Percentiles rank a stretch among this genome's conserved stretches.
Conservation (phyloP, 2,113 vertebrate genomes). For the Dasyprocta punctata region DNA sequence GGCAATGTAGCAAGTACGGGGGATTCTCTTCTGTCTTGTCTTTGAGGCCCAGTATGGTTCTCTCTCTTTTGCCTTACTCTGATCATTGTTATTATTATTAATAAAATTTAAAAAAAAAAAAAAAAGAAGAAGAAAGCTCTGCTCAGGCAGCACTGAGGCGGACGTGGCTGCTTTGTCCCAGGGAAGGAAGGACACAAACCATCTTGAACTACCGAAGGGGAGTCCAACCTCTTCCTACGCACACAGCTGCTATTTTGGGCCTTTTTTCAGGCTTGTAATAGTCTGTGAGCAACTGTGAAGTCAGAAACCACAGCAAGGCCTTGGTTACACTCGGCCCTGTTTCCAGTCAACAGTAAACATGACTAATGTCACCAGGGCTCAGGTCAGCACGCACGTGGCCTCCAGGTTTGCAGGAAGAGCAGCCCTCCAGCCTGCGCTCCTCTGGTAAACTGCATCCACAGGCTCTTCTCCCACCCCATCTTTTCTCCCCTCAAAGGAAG, state of each 20-base stretch:
- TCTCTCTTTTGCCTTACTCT: too few relatives aligned
- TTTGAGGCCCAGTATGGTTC: too few relatives aligned
- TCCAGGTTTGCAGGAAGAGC: not conserved
- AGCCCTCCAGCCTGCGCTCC: not conserved
- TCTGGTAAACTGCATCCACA: not conserved
- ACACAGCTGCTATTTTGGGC: slow-evolving; percentile 53
- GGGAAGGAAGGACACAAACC: slow-evolving; percentile 10
- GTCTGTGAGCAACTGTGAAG: slow-evolving; percentile 54
- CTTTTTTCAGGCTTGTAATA: slow-evolving; percentile 40
- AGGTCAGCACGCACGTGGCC: not conserved
- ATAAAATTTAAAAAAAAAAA: too few relatives aligned
- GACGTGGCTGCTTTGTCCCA: not conserved
- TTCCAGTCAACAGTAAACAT: slow-evolving; percentile 68
- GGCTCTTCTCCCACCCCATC: not conserved
- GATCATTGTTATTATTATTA: too few relatives aligned
- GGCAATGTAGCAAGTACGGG: too few relatives aligned
- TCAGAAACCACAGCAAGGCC: slow-evolving; percentile 52
- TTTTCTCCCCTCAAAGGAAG: not conserved
- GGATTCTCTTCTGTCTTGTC: too few relatives aligned
- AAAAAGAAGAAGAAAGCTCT: not conserved
- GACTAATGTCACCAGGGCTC: slow-evolving; percentile 60
- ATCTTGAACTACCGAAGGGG: not conserved
- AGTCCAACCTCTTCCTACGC: not conserved
- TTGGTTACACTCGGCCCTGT: slow-evolving; percentile 64
- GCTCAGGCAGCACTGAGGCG: not conserved